Evolutionary conservation across 2,113 vertebrate species (phyloP).

Genomic region (Tympanuchus pallidicinctus): DNA sequence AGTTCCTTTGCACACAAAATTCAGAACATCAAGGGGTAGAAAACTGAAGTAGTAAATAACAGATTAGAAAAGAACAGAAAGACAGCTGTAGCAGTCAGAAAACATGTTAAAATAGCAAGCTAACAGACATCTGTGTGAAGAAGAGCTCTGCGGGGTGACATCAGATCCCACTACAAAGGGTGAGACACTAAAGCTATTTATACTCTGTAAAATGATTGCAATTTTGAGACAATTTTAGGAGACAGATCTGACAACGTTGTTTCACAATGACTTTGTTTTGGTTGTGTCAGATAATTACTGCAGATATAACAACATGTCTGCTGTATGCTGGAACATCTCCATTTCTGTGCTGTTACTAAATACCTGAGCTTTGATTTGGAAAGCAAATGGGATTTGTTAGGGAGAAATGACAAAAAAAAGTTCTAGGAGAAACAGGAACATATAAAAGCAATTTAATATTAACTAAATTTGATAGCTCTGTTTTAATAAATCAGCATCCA

Average conservation of each 20-base stretch:
- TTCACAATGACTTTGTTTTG: slow-evolving; percentile 23
- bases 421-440: neutral
- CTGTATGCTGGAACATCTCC: neutral
- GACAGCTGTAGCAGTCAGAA: neutral
- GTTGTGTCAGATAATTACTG: neutral
- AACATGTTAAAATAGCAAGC: slow-evolving; percentile 42
- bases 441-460: neutral
- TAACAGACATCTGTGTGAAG: slow-evolving; percentile 9
- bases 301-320: neutral
- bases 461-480: neutral
- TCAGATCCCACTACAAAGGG: slow-evolving; percentile 9
- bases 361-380: neutral
- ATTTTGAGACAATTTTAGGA: slow-evolving; percentile 23
- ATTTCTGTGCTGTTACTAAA: neutral
- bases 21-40: neutral
- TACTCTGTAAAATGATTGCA: neutral
- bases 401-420: no score
- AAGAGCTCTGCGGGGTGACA: neutral
- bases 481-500: neutral
- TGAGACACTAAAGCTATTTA: slow-evolving; percentile 37
- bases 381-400: neutral
- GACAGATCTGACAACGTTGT: neutral
- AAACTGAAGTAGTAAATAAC: slow-evolving; percentile 15
- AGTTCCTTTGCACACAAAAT: neutral
- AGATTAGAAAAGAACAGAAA: neutral